These are phyloP conservation scores for Rhynchomys soricoides DNA, from an alignment of 2,113 vertebrate genomes.

Conservation along the genomic window DNA sequence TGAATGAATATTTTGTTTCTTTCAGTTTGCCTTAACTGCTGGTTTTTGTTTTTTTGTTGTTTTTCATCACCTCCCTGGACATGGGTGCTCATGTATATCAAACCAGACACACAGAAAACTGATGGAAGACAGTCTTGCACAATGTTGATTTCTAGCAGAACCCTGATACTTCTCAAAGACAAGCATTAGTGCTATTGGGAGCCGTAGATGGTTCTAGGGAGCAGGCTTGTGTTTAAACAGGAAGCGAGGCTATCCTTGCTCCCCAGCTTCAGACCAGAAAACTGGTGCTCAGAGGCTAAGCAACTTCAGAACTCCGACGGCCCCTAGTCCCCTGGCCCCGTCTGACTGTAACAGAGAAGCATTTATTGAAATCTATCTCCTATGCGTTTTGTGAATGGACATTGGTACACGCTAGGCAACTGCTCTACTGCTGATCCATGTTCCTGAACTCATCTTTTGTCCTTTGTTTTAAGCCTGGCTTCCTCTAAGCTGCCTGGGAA, in stretches of 20 bases:
- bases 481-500: background rate
- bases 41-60: no score
- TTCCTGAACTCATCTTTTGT: background rate
- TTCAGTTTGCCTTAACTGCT: no score
- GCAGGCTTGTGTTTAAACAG: no score
- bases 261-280: background rate
- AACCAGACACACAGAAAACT: rapidly evolving
- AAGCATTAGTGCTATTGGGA: background rate
- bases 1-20: rapidly evolving
- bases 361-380: background rate
- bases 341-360: background rate
- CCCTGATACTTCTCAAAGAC: background rate
- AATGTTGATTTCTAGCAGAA: background rate
- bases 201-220: rapidly evolving
- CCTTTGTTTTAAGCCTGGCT: background rate
- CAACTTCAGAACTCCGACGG: background rate
- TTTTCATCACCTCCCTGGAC: background rate
- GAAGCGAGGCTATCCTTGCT: rapidly evolving
- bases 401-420: background rate
- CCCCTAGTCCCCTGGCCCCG: background rate
- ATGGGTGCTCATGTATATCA: no score
- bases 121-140: rapidly evolving
- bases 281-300: background rate
- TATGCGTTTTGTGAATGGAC: background rate
- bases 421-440: background rate